These are phyloP conservation scores for Chiloscyllium plagiosum DNA, from an alignment of 2,113 vertebrate species.

Conservation along the genomic window DNA sequence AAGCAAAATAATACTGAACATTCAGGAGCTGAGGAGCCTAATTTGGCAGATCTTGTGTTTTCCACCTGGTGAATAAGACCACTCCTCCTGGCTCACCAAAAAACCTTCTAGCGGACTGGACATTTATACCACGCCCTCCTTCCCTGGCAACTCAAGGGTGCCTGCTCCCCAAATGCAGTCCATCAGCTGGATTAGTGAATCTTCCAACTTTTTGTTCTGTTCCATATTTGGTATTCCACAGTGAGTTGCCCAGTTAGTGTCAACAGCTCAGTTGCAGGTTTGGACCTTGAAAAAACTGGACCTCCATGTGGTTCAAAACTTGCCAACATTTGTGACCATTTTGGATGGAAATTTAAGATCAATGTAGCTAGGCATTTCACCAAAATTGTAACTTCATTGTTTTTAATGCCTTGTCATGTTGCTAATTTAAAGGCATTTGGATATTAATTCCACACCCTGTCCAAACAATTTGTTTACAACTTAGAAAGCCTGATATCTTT, in stretches of 20 bases:
- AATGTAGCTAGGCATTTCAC: not conserved
- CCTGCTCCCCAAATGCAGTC: not conserved
- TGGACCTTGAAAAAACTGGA: not conserved
- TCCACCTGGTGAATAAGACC: not conserved
- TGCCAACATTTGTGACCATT: not conserved
- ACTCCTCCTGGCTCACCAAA: not conserved
- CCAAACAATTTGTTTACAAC: no score
- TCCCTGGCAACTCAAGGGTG: not conserved
- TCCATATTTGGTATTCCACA: not conserved
- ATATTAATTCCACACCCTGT: no score
- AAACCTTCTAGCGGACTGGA: not conserved
- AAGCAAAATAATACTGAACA: not conserved
- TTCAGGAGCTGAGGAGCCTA: not conserved
- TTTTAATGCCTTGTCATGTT: not conserved
- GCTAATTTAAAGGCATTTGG: not conserved
- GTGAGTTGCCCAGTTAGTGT: not conserved
- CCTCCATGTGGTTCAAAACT: not conserved
- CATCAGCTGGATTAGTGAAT: not conserved
- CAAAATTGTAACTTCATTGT: not conserved
- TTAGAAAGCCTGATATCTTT: no score
- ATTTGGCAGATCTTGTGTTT: not conserved
- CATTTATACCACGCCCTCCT: not conserved
- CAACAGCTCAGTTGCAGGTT: not conserved
- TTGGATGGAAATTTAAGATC: not conserved
- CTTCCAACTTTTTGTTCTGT: not conserved